phyloP scores from a whole-genome alignment of 2,113 vertebrate genomes.

The Pantherophis guttatus region DNA sequence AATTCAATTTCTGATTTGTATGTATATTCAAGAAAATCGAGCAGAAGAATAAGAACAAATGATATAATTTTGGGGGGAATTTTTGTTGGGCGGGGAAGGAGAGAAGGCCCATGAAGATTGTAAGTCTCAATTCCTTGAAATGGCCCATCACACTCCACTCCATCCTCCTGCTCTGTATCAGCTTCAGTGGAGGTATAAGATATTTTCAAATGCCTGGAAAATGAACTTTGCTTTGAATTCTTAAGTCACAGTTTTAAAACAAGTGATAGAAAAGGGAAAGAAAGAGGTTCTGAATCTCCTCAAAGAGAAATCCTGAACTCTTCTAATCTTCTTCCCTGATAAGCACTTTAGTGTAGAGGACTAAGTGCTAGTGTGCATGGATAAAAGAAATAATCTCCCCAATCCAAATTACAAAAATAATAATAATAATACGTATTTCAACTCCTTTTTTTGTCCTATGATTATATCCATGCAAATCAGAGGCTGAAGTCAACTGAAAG shows the following conservation, averaged over 20 bases:
- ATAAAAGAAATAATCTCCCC: neutral
- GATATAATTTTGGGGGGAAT: neutral
- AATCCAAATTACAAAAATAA: neutral
- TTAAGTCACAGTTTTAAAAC: neutral
- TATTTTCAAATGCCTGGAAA: neutral
- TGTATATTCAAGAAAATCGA: neutral
- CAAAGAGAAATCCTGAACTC: neutral
- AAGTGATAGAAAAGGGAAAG: neutral
- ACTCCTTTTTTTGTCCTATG: neutral
- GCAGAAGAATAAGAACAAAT: neutral
- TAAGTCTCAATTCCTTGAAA: neutral
- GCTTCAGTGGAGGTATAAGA: neutral
- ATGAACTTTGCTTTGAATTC: neutral
- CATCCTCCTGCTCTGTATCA: neutral
- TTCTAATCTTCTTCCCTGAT: neutral
- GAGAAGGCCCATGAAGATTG: neutral
- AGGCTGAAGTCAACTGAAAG: constrained; percentile 3
- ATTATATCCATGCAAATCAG: neutral
- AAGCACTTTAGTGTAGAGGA: neutral
- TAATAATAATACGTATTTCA: neutral
- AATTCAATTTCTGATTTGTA: constrained; percentile 15
- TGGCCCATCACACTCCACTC: neutral
- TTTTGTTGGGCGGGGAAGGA: neutral
- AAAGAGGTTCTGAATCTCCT: neutral
- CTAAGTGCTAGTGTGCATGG: neutral